Evolutionary conservation across 2,888 invertebrate genomes (phyloP), one percentile per base, ranked within the genome.

Genomic region (Campaea margaritaria): DNA sequence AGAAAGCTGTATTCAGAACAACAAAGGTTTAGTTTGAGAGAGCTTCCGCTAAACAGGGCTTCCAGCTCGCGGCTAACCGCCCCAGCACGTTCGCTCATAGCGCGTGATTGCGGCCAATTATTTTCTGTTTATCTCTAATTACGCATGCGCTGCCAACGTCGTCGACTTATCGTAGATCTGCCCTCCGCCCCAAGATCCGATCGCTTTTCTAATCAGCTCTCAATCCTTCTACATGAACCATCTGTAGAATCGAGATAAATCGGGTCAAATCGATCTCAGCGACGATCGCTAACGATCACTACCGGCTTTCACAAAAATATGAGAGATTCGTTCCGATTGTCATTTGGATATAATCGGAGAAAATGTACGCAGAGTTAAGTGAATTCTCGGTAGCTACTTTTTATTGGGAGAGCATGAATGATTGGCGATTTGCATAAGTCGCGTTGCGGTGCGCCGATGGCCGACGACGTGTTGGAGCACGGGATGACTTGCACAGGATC

Each of bases 81-180:
- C 78, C 50, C 72, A 73, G 85, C 86, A 85, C 86, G 88, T 86
- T 84, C 81, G 78, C 80, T 78, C 74, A 82, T 82, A 81, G 85
- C 86, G 82, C 89, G 86, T 89, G 89, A 91, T 91, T 88, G 87
- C 79, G 84, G 89, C 92, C 92, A 92, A 92, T 92, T 92, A 92
- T 91, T 91, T 92, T 91, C 88, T 89, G 91, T 91, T 91, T 91
- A 91, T 91, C 91, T 91, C 91, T 92, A 91, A 92, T 92, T 92
- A 91, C 89, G 89, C 87, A 91, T 90, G 84, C 91, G 85, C 89
- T 86, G 90, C 89, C 86, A 85, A 87, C 89, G 87, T 87, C 81
- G 83, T 70, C 77, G 77, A 78, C 81, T 91, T 91, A 92, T 92
- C 92, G 76, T 61, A 45, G 70, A 92, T 92, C 91, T 92, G 84